Percentiles rank a stretch among this genome's conserved stretches.
Conservation (phyloP, 92 coral and sea anemone species). For the Epizoanthus ramosus region DNA sequence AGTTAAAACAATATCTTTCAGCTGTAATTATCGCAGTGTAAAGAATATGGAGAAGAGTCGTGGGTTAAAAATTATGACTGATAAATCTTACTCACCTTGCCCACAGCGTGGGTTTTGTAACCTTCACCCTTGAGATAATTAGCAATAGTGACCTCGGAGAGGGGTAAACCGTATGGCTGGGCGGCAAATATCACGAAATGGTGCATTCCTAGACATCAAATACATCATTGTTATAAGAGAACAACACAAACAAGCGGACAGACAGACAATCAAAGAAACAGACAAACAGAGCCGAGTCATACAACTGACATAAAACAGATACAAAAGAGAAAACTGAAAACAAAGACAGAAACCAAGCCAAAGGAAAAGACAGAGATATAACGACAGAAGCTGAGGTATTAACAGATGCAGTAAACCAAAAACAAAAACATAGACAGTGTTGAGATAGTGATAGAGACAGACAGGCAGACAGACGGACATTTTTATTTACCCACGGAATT, state of each 20-base stretch:
- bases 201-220: conserved; percentile 69
- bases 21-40: background rate
- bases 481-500: too few relatives aligned
- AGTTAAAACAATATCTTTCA: too few relatives aligned
- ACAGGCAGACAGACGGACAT: too few relatives aligned
- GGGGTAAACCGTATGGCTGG: conserved; percentile 95
- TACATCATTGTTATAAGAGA: background rate
- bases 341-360: too few relatives aligned
- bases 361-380: too few relatives aligned
- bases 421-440: too few relatives aligned
- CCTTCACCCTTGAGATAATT: conserved; percentile 86
- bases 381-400: too few relatives aligned
- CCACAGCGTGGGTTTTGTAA: conserved; percentile 90
- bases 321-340: too few relatives aligned
- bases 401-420: too few relatives aligned
- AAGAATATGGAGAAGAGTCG: background rate
- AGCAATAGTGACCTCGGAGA: conserved; percentile 86
- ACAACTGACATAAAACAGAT: too few relatives aligned
- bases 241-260: background rate
- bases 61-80: background rate
- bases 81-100: conserved; percentile 63
- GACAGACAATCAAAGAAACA: background rate
- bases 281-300: too few relatives aligned
- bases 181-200: conserved; percentile 93
- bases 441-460: too few relatives aligned